A percentile compares a stretch with the other conserved stretches of the same genome.
Evolutionary conservation across 2,888 invertebrate species (phyloP).

Genomic region (Nyleta sp.): DNA sequence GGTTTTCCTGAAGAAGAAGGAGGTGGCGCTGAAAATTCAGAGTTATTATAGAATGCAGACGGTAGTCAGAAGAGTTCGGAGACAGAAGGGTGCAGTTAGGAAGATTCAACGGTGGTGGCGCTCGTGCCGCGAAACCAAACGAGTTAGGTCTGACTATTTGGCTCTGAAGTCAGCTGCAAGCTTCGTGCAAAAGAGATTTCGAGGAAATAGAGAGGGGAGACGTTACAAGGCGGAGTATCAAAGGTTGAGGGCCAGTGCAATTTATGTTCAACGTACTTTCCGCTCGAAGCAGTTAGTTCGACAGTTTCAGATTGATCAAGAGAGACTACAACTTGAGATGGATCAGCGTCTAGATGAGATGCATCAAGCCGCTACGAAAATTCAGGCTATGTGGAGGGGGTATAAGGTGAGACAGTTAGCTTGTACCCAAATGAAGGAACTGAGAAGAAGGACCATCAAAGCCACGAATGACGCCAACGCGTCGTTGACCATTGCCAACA

Average conservation of each 20-base stretch:
- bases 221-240: background rate
- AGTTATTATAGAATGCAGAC: constrained; percentile 77
- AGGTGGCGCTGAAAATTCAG: constrained; percentile 79
- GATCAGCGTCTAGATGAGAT: too few relatives aligned
- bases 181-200: constrained; percentile 69
- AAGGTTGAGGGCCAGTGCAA: background rate
- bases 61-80: constrained; percentile 67
- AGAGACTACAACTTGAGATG: background rate
- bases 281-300: background rate
- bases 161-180: constrained; percentile 57
- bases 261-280: constrained; percentile 36
- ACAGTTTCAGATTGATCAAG: background rate
- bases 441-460: constrained; percentile 75
- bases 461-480: constrained; percentile 74
- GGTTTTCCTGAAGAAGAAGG: constrained; percentile 67
- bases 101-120: constrained; percentile 84
- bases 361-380: constrained; percentile 85
- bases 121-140: constrained; percentile 71
- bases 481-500: constrained; percentile 77
- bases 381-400: constrained; percentile 85
- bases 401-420: constrained; percentile 74
- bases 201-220: constrained; percentile 17
- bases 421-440: constrained; percentile 69
- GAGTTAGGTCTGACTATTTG: constrained; percentile 73
- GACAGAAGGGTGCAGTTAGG: constrained; percentile 71